Conservation (phyloP, 2,113 vertebrate genomes). For the Bos indicus region DNA sequence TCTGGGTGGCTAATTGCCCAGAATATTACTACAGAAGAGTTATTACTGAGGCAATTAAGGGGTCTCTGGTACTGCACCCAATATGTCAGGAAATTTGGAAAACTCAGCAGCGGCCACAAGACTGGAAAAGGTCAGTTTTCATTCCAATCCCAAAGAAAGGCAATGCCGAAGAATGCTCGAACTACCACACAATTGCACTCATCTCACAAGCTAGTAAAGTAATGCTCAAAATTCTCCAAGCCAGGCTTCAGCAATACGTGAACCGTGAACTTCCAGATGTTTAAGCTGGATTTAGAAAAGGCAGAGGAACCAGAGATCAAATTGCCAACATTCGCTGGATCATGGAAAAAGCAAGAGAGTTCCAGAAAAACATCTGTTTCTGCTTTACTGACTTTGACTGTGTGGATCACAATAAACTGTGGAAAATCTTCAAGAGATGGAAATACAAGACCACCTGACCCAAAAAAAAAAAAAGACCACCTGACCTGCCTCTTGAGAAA, state of each 20-base stretch:
- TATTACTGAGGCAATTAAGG: neutral
- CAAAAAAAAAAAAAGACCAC: neutral
- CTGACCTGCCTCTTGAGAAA: neutral
- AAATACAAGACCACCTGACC: neutral
- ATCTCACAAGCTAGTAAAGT: neutral
- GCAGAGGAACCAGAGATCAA: neutral
- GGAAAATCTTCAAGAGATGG: neutral
- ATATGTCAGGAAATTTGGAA: neutral
- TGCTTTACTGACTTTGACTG: neutral
- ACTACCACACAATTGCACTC: neutral
- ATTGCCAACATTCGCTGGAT: neutral
- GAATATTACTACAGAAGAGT: neutral
- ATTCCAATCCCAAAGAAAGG: neutral
- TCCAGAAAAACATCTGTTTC: neutral
- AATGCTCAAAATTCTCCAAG: neutral
- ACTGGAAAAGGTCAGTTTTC: neutral
- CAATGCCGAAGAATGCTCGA: neutral
- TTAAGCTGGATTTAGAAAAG: neutral
- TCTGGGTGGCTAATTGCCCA: neutral
- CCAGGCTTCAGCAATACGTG: neutral
- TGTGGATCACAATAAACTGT: neutral
- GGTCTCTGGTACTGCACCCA: neutral
- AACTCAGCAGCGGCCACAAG: neutral
- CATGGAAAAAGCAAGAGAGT: neutral
- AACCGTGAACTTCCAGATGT: neutral